Evolutionary conservation across 1,140 invertebrate genomes (phyloP).

Genomic region (Antheraea pernyi): DNA sequence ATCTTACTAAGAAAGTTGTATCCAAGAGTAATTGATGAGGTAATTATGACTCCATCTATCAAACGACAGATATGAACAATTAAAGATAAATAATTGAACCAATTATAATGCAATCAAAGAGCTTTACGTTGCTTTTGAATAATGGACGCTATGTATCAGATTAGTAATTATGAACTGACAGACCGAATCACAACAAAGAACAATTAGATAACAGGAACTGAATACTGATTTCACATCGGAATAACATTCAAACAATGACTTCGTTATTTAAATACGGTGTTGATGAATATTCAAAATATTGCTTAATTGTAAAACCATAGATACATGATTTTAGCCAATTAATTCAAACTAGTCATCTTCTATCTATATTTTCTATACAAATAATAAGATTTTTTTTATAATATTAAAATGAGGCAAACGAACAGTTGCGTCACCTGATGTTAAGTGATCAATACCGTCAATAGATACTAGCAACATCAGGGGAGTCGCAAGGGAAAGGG

Average conservation of each 20-base stretch:
- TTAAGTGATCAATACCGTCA: no score
- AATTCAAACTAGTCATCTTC: no score
- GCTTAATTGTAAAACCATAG: background rate
- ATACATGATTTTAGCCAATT: no score
- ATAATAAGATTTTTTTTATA: background rate
- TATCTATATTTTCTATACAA: no score
- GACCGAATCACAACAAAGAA: conserved; percentile 2
- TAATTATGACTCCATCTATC: conserved; percentile 28
- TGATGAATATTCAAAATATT: background rate
- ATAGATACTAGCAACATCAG: no score
- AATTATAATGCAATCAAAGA: conserved; percentile 69
- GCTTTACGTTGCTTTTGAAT: conserved; percentile 32
- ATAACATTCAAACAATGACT: background rate
- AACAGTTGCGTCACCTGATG: no score
- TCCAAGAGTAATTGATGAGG: conserved; percentile 1
- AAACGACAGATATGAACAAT: conserved; percentile 38
- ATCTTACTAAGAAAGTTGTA: background rate
- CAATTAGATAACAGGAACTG: conserved; percentile 1
- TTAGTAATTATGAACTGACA: conserved; percentile 40
- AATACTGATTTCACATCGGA: no score
- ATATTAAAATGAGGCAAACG: no score
- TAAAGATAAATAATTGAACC: conserved; percentile 3
- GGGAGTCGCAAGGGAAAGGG: no score
- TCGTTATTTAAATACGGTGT: background rate
- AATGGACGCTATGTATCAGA: conserved; percentile 52